Evolutionary conservation across 2,888 invertebrate genomes (phyloP), one percentile per base, ranked within the genome.

Genomic region (Agriopis leucophaearia): DNA sequence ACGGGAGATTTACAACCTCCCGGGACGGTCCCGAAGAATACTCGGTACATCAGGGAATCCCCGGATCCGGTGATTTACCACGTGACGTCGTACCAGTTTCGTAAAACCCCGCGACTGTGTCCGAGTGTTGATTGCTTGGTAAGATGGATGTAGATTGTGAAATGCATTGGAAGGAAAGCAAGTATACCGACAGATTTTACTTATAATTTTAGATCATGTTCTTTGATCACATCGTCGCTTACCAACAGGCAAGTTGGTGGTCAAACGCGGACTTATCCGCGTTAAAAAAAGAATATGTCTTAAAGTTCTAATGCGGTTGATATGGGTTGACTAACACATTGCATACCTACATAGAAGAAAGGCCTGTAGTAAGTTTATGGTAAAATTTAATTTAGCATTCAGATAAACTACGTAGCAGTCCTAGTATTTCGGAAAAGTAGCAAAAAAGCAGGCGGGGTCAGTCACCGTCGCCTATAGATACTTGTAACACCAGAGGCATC

Each of bases 1-100:
- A 57, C 48, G 67, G 64, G 75, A 80, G 80, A 82, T 83, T 82
- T 81, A 84, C 84, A 77, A 74, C 72, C 58, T 60, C 68, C 59
- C 69, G 74, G 78, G 69, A 61, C 74, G 71, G 70, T 64, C 45
- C 59, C 40, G 48, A 76, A 76, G 78, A 77, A 73, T 73, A 56
- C 60, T 47, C 18, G 40, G 38, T 52, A 27, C 59, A 50, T 50
- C 59, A 36, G 38, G 40, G 59, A 38, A 58, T 36, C 36, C 52
- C 57, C 57, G 48, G 65, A 48, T 40, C 42, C 44, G 57, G 58
- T 62, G 62, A 65, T 69, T 67, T 67, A 67, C 59, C 63, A 55
- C 63, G 44, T 51, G 42, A 55, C 50, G 59, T 59, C 54, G 18
- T n/a, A n/a, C n/a, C 65, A 50, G 42, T 40, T 52, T 52, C 48